Evolutionary conservation across 2,797 vertebrate species (phyloP).

Genomic region (Eospalax fontanierii): DNA sequence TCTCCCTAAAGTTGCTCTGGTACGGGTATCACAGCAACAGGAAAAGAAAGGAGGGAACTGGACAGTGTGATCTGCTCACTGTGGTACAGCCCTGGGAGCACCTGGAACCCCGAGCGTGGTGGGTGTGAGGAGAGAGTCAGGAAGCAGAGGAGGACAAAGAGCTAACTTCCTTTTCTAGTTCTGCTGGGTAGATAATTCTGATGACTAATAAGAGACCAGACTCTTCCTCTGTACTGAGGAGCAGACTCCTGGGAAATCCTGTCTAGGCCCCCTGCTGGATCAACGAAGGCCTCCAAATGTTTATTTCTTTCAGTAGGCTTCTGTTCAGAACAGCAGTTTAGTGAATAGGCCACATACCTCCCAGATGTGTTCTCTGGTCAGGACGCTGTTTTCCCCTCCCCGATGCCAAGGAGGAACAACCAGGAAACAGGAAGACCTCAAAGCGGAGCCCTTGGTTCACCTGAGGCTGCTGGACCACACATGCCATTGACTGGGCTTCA

Average conservation of each 20-base stretch:
- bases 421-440: not conserved
- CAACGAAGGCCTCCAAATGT: not conserved
- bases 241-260: not conserved
- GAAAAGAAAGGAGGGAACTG: not conserved
- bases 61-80: rapidly evolving
- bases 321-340: not conserved
- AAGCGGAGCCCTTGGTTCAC: not conserved
- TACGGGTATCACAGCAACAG: not conserved
- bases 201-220: not conserved
- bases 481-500: rapidly evolving
- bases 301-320: not conserved
- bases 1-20: not conserved
- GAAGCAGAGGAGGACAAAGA: too few species aligned
- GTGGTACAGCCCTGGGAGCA: rapidly evolving
- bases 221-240: not conserved
- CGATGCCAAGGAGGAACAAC: not conserved
- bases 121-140: rapidly evolving
- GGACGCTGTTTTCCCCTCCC: not conserved
- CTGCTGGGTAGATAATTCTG: not conserved
- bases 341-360: not conserved
- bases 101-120: not conserved
- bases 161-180: constrained; percentile 17
- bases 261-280: not conserved
- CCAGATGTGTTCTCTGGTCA: not conserved
- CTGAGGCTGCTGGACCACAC: rapidly evolving